These are phyloP conservation scores for Proisotoma minuta DNA, from an alignment of 2,888 invertebrate species.

Conservation along the genomic window DNA sequence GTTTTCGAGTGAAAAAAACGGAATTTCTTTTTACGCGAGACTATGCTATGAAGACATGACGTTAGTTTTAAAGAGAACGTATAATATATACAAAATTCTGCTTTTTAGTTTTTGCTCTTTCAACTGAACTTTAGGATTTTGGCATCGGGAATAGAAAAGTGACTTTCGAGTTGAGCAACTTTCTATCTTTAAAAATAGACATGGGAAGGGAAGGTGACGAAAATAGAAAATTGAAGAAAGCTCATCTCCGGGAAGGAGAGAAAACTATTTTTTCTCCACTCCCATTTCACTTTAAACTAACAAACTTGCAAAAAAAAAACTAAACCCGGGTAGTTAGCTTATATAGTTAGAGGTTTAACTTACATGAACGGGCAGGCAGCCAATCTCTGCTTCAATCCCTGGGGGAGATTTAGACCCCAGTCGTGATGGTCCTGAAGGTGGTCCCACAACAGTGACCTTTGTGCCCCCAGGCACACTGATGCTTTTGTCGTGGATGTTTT, in stretches of 20 bases:
- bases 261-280: background rate
- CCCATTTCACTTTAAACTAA: background rate
- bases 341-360: too few relatives aligned
- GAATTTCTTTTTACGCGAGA: too few relatives aligned
- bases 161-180: background rate
- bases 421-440: conserved; percentile 14
- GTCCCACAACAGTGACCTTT: conserved; percentile 33
- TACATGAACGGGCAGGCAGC: conserved; percentile 37
- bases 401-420: background rate
- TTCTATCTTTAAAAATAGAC: background rate
- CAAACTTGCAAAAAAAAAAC: too few relatives aligned
- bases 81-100: too few relatives aligned
- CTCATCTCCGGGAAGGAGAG: background rate
- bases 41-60: too few relatives aligned
- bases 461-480: conserved; percentile 35
- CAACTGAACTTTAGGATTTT: background rate
- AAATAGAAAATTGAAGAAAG: background rate
- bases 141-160: too few relatives aligned
- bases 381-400: conserved; percentile 29
- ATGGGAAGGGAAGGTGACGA: background rate
- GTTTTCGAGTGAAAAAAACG: too few relatives aligned
- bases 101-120: too few relatives aligned
- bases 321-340: too few relatives aligned
- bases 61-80: too few relatives aligned
- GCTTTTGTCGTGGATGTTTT: conserved; percentile 45